Percentiles rank a stretch among this genome's conserved stretches.
phyloP scores from a whole-genome alignment of 2,113 vertebrate genomes.

The Lepidiolamprologus cunningtoni region DNA sequence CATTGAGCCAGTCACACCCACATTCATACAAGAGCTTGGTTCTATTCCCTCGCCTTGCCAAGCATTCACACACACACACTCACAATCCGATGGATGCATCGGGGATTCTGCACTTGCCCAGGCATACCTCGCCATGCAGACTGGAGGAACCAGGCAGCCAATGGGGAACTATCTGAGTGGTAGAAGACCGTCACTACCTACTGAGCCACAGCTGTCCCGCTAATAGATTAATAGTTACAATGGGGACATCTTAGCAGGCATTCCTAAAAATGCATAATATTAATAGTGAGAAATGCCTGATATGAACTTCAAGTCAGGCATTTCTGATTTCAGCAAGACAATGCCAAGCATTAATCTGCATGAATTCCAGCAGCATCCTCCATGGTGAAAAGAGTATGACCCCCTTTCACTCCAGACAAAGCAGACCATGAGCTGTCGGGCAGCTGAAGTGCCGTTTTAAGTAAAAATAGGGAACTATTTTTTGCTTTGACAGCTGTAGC shows the following conservation, averaged over 20 bases:
- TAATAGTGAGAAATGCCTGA: not conserved
- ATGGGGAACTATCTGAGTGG: not conserved
- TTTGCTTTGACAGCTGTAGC: not conserved
- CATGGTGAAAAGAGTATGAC: not conserved
- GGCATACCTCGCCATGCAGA: not conserved
- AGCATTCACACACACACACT: not conserved
- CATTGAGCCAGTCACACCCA: not conserved
- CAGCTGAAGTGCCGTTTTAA: not conserved
- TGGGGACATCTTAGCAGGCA: not conserved
- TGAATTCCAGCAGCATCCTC: not conserved
- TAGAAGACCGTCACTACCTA: not conserved
- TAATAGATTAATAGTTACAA: not conserved
- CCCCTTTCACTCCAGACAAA: not conserved
- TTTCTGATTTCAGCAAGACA: not conserved
- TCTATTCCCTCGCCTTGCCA: not conserved
- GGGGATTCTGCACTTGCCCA: not conserved
- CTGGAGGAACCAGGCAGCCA: fast-evolving
- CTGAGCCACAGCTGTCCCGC: not conserved
- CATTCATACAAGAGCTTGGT: not conserved
- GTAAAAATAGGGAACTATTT: not conserved
- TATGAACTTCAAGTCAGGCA: not conserved
- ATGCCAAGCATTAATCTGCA: not conserved
- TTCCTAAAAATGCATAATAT: not conserved
- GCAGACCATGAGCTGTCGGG: not conserved
- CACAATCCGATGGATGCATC: not conserved